Base-by-base conservation (phyloP, 1,140 invertebrate species). In the Sycobia sp. region DNA sequence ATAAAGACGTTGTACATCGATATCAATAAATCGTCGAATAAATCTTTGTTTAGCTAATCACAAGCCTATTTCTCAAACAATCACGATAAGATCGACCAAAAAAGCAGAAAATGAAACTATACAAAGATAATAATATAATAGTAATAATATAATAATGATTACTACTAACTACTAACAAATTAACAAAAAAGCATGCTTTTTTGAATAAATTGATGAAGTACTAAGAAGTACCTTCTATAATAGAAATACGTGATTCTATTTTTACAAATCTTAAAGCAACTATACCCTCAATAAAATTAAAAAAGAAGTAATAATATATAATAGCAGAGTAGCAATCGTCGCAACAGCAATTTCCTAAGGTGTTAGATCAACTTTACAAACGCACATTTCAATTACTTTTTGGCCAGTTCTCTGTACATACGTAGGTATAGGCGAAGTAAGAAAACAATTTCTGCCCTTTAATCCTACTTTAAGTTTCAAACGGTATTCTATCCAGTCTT, bases 101-200 rank as follows among this genome's bases (percentile, higher is more conserved):
- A 46, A 62, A 62, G 60, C 60, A 49, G n/a, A 56, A 54, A 44
- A 46, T 32, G 29, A 7, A 32, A 32, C 11, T n/a, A n/a, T n/a
- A n/a, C n/a, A n/a, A n/a, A n/a, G 36, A 23, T 57, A 47, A 14
- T 47, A 27, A 32, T 46, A 27, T 10, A 34, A 55, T 55, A 62
- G 44, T n/a, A 55, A 56, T 39, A 49, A 41, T 62, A 56, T 23
- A 62, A 56, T 55, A 29, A 39, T 47, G 25, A 54, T 62, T 55
- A 62, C 47, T 62, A 62, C 43, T 49, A 62, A 62, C 47, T 62
- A 62, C 43, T 49, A 62, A 62, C 60, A 49, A 55, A 10, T 32
- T 47, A 55, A 62, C 60, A 62, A 55, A 62, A 62, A 62, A 62
- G 44, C 49, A 47, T 54, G 50, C 39, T 51, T 53, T 27, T 51